Base-by-base conservation (phyloP, 1,140 invertebrate species). In the Coelopa frigida region DNA sequence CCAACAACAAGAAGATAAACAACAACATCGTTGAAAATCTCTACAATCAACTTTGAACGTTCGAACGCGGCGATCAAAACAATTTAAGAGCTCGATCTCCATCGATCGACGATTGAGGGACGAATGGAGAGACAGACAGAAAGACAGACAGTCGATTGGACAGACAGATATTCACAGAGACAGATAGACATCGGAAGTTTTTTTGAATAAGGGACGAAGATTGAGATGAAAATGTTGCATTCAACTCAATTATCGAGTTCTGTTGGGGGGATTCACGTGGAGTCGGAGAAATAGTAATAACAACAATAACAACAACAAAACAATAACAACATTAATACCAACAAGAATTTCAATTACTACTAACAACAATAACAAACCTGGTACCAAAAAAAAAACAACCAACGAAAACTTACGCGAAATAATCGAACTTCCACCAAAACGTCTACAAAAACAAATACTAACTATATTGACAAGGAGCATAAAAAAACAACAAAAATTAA, bases 11-110 rank as follows among this genome's bases (percentile, higher is more conserved):
- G 12, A 14, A 40, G 26, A n/a, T 22, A 18, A 39, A 39, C 21
- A 39, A 39, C 37, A 39, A 18, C 37, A 39, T 18, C 37, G 20
- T 20, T 35, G 33, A 20, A 20, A n/a, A n/a, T n/a, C n/a, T n/a
- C n/a, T n/a, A n/a, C n/a, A n/a, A n/a, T n/a, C n/a, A n/a, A n/a
- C n/a, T n/a, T n/a, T n/a, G n/a, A n/a, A n/a, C n/a, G n/a, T n/a
- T n/a, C n/a, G 26, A 32, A 43, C 31, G 33, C 41, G 41, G 31
- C 31, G 33, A 43, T 43, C 41, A 18, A 43, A 43, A n/a, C n/a
- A n/a, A n/a, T n/a, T n/a, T n/a, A n/a, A n/a, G n/a, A n/a, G n/a
- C n/a, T n/a, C n/a, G n/a, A n/a, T n/a, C n/a, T n/a, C n/a, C n/a
- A n/a, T n/a, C 27, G n/a, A 29, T 8, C 27, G n/a, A 8, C 7